A percentile compares a stretch with the other conserved stretches of the same genome.
Conservation (phyloP, 2,797 vertebrate genomes). For the Falco novaeseelandiae region DNA sequence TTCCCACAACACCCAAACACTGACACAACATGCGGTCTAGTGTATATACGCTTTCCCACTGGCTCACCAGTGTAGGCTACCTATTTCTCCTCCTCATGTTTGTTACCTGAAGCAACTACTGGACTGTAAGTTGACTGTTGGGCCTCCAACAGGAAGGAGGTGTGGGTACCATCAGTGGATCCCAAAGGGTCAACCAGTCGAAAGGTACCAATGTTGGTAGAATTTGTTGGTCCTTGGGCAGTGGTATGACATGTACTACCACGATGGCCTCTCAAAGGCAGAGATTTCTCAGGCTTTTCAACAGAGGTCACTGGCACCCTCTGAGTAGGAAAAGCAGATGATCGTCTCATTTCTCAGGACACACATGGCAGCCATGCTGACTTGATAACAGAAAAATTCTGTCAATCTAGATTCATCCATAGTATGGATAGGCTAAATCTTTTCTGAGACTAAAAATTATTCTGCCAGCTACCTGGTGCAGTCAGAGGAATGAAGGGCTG, state of each 20-base stretch:
- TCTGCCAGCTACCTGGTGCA: background rate
- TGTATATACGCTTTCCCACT: background rate
- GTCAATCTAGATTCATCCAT: background rate
- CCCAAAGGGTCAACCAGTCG: background rate
- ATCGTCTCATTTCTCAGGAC: background rate
- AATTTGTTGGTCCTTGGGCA: background rate
- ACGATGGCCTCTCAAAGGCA: rapidly evolving
- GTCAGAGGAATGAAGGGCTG: background rate
- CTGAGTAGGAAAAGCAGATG: background rate
- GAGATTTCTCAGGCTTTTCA: background rate
- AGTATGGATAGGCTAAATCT: background rate
- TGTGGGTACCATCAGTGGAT: background rate
- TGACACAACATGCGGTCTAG: background rate
- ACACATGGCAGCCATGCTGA: background rate
- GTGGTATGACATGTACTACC: background rate
- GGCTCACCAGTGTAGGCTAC: background rate
- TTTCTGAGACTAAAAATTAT: background rate
- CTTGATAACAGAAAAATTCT: background rate
- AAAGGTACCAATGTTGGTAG: background rate
- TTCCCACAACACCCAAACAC: background rate
- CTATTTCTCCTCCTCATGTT: background rate
- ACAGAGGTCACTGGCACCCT: background rate
- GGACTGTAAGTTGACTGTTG: background rate
- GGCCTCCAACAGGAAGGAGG: background rate
- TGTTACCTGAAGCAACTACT: background rate